phyloP scores from a whole-genome alignment of 1,140 invertebrate species.

The Halictus rubicundus region DNA sequence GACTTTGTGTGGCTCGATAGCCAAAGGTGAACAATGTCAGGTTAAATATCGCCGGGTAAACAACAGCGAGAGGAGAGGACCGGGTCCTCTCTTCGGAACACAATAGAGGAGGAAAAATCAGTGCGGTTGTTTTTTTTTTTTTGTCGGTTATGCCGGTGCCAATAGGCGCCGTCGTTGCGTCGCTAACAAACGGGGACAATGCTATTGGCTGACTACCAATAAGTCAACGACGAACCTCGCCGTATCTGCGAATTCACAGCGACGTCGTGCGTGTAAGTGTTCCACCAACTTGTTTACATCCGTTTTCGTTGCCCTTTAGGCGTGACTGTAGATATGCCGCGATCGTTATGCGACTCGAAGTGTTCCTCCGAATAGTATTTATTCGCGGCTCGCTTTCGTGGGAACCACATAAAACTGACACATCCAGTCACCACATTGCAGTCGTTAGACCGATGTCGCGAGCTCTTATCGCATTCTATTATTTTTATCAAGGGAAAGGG shows the following conservation, averaged over 20 bases:
- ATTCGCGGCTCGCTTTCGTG: background rate
- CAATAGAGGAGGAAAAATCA: background rate
- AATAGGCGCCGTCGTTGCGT: constrained; percentile 25
- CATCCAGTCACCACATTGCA: no score
- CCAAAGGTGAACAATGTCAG: background rate
- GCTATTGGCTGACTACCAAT: constrained; percentile 51
- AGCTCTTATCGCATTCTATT: no score
- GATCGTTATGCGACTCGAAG: background rate
- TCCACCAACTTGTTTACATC: constrained; percentile 26
- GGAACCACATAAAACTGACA: no score
- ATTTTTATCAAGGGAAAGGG: no score
- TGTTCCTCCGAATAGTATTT: background rate
- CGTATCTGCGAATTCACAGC: constrained; percentile 32
- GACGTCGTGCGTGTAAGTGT: constrained; percentile 19
- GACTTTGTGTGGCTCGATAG: background rate
- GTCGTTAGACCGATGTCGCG: no score
- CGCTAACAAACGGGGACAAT: constrained; percentile 43
- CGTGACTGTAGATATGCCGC: background rate
- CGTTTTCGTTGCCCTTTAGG: constrained; percentile 28
- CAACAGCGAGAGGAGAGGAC: no score
- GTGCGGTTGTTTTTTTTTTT: constrained; percentile 37
- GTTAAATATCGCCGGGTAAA: background rate
- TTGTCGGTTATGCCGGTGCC: constrained; percentile 35
- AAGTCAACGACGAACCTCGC: constrained; percentile 33
- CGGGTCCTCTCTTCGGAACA: background rate